phyloP scores from a whole-genome alignment of 2,113 vertebrate species.

The Gymnocephalus cernua region DNA sequence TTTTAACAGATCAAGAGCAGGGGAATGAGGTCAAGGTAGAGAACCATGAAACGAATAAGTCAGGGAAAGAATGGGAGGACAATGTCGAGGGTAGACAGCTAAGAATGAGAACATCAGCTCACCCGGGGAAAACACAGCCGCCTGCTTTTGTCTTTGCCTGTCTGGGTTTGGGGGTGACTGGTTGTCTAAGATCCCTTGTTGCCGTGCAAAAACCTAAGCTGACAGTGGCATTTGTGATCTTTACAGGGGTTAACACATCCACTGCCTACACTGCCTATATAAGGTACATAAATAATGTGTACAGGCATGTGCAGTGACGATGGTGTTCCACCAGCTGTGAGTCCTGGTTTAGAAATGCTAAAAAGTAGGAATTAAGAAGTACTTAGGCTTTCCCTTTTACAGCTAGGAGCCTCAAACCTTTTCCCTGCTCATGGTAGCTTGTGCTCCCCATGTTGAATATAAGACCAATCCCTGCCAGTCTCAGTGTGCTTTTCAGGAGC shows the following conservation, averaged over 20 bases:
- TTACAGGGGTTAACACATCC: slow-evolving; percentile 33
- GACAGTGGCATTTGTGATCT: slow-evolving; percentile 41
- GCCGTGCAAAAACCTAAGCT: slow-evolving; percentile 25
- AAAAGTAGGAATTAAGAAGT: slow-evolving; percentile 44
- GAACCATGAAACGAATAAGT: slow-evolving; percentile 38
- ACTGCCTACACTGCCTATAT: slow-evolving; percentile 10
- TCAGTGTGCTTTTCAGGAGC: slow-evolving; percentile 53
- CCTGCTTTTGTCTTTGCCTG: slow-evolving; percentile 47
- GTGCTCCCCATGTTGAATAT: slow-evolving; percentile 19
- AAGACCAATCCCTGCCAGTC: slow-evolving; percentile 40
- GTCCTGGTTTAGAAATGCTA: slow-evolving; percentile 12
- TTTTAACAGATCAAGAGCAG: slow-evolving; percentile 40
- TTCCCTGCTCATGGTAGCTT: slow-evolving; percentile 20
- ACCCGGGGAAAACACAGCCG: slow-evolving; percentile 30
- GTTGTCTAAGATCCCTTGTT: slow-evolving; percentile 34
- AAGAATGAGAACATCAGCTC: slow-evolving; percentile 50
- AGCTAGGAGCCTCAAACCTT: slow-evolving; percentile 34
- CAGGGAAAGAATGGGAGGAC: slow-evolving; percentile 43
- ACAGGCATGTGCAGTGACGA: slow-evolving; percentile 1
- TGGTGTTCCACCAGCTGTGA: slow-evolving; percentile 27
- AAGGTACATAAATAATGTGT: slow-evolving; percentile 29
- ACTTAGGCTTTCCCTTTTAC: slow-evolving; percentile 25
- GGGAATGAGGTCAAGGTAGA: slow-evolving; percentile 64
- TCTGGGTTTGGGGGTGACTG: slow-evolving; percentile 45
- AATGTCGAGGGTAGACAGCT: slow-evolving; percentile 33